These are phyloP conservation scores for Brotula barbata DNA, from an alignment of 2,797 vertebrate genomes.

Conservation along the genomic window DNA sequence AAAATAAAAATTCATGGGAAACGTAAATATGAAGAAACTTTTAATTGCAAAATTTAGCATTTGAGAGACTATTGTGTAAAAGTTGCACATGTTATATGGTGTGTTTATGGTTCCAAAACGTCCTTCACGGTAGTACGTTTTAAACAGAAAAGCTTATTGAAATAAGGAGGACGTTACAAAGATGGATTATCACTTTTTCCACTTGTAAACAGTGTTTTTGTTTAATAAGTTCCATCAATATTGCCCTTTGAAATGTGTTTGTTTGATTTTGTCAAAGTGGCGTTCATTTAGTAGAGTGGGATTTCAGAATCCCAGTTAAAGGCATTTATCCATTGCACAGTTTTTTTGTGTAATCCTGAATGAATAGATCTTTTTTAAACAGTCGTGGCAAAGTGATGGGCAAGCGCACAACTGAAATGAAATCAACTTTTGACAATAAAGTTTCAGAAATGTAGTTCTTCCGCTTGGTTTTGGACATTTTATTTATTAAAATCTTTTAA, in stretches of 20 bases:
- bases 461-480: constrained; percentile 93
- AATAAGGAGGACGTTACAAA: constrained; percentile 74
- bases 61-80: constrained; percentile 93
- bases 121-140: constrained; percentile 87
- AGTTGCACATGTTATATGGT: constrained; percentile 91
- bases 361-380: constrained; percentile 76
- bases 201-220: constrained; percentile 87
- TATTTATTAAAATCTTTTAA: constrained; percentile 80
- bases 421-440: constrained; percentile 82
- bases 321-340: constrained; percentile 88
- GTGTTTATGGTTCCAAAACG: constrained; percentile 87
- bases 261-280: constrained; percentile 86
- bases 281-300: constrained; percentile 73
- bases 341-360: constrained; percentile 80
- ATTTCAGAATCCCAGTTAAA: constrained; percentile 69
- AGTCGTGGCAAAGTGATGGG: constrained; percentile 75
- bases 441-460: constrained; percentile 87
- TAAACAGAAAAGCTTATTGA: constrained; percentile 72
- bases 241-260: constrained; percentile 81
- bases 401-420: constrained; percentile 76
- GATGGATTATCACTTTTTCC: constrained; percentile 81
- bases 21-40: constrained; percentile 92
- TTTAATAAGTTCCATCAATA: constrained; percentile 76
- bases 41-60: constrained; percentile 90
- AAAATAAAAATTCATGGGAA: constrained; percentile 87